Conservation (phyloP, 1,140 invertebrate genomes). For the Saccostrea cuccullata region DNA sequence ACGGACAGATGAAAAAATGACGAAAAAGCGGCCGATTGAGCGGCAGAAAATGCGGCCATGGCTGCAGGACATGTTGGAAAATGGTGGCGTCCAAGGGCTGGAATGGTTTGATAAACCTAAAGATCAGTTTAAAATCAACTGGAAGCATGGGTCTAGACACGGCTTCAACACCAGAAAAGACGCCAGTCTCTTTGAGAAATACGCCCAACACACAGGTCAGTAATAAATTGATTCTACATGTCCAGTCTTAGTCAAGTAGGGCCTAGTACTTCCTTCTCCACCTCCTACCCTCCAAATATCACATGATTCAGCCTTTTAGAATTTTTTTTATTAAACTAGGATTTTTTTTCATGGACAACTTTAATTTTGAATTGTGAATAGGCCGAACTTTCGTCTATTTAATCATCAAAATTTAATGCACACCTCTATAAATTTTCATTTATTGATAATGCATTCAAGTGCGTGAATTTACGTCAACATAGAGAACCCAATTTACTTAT, state of each 20-base stretch:
- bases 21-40: conserved; percentile 58
- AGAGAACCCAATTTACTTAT: too few species aligned
- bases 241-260: too few species aligned
- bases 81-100: conserved; percentile 62
- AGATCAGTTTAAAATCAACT: conserved; percentile 69
- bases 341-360: not conserved
- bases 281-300: not conserved
- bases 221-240: not conserved
- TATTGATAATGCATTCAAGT: not conserved
- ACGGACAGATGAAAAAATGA: conserved; percentile 8
- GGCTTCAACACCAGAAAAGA: conserved; percentile 69
- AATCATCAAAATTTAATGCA: not conserved
- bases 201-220: conserved; percentile 74
- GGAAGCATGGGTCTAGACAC: conserved; percentile 72
- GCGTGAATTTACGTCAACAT: too few species aligned
- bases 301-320: not conserved
- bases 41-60: conserved; percentile 68
- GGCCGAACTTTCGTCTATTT: not conserved
- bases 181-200: conserved; percentile 72
- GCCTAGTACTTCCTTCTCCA: not conserved
- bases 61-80: conserved; percentile 66
- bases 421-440: not conserved
- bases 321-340: not conserved
- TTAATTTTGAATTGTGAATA: not conserved
- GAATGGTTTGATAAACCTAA: conserved; percentile 66